Base-by-base conservation (phyloP, 2,797 vertebrate species). In the Sebastes diaconus region DNA sequence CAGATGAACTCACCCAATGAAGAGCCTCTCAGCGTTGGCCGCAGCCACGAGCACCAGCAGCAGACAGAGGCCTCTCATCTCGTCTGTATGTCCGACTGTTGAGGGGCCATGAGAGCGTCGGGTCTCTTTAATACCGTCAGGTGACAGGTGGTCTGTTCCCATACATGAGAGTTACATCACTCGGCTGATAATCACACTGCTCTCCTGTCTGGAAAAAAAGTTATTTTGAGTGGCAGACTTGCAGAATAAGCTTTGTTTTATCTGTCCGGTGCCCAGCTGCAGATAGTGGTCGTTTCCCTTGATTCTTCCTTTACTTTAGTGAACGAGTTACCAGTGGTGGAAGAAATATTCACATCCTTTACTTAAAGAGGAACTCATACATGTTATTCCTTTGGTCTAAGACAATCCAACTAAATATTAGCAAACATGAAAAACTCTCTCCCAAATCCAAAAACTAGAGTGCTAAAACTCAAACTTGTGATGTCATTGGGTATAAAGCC, bases 1-100 rank as follows among this genome's bases (percentile, higher is more conserved):
- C n/a, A 32, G 5, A 22, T 36, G 2, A 73, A 93, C 93, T 90
- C 64, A 95, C 95, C 95, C 93, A 20, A 12, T 84, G 67, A 95
- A 95, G 68, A 91, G 1, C 57, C 61, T 88, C 46, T 92, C 84
- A 22, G 92, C 92, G 29, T 76, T 54, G 75, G 84, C 92, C 7
- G 73, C 87, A 46, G 88, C 90, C 80, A 93, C 79, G 1, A 95
- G 75, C 52, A 79, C 73, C 71, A 94, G 50, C 25, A 94, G 36
- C 61, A 92, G 27, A 76, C 93, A 84, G 64, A 90, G 22, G 46
- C 87, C 86, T 75, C 64, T 94, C 95, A 95, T 95, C 46, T 58
- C 42, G 29, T 12, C 77, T 68, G 57, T 34, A 2, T 3, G 27
- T 75, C 24, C 8, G 32, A 70, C 34, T 6, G 39, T n/a, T 20